These are phyloP conservation scores for Chunga burmeisteri DNA, from an alignment of 2,113 vertebrate genomes.

Conservation along the genomic window DNA sequence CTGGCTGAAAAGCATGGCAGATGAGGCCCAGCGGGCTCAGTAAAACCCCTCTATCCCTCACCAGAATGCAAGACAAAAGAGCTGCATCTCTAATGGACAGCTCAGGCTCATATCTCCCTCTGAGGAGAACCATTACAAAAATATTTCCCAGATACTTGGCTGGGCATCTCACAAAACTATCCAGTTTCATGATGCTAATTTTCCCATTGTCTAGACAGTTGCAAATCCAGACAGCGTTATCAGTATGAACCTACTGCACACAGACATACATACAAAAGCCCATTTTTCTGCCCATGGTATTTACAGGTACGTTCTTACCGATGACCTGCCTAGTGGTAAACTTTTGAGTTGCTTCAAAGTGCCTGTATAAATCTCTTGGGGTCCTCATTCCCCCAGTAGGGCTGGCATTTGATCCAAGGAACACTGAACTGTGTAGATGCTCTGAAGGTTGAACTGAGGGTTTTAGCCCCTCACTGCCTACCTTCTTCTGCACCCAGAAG, in stretches of 20 bases:
- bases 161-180: constrained; percentile 51
- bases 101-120: constrained; percentile 54
- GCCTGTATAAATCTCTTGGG: background rate
- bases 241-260: background rate
- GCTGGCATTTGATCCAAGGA: background rate
- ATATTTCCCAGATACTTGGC: constrained; percentile 64
- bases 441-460: background rate
- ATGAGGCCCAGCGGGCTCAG: background rate
- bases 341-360: background rate
- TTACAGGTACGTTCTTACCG: constrained; percentile 12
- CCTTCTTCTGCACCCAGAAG: background rate
- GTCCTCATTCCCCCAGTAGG: background rate
- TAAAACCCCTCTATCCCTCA: constrained; percentile 3
- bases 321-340: background rate
- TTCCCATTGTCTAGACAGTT: constrained; percentile 77
- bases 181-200: constrained; percentile 67
- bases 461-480: background rate
- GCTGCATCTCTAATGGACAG: constrained; percentile 40
- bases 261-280: background rate
- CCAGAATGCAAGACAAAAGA: constrained; percentile 13
- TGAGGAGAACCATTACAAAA: constrained; percentile 45
- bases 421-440: background rate
- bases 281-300: background rate
- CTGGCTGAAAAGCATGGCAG: constrained; percentile 18
- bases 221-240: constrained; percentile 67